phyloP scores from a whole-genome alignment of 2,113 vertebrate species.

The Erythrolamprus reginae region DNA sequence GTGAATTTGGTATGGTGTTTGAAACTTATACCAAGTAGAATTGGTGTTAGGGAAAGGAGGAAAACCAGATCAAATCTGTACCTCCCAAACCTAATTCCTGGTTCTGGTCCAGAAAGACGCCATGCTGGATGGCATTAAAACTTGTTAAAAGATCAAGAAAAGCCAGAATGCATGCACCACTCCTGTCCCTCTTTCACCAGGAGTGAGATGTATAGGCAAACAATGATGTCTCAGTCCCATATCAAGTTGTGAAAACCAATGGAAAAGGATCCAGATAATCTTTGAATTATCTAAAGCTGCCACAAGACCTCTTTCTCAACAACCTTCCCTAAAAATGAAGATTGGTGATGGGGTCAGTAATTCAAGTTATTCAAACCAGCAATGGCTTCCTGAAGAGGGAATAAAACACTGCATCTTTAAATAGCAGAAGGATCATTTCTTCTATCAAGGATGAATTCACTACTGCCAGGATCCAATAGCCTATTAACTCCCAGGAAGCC shows the following conservation, averaged over 20 bases:
- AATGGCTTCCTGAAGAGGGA: neutral
- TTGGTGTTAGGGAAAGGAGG: neutral
- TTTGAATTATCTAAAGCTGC: neutral
- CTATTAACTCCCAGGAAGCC: neutral
- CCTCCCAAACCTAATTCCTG: neutral
- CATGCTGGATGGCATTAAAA: neutral
- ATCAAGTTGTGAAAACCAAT: neutral
- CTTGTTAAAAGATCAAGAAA: neutral
- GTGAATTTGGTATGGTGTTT: neutral
- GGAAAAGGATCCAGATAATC: neutral
- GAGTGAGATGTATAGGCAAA: neutral
- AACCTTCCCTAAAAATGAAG: neutral
- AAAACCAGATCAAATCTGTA: neutral
- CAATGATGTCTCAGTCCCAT: neutral
- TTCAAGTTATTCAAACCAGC: neutral
- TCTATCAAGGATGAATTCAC: neutral
- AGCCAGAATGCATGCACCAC: neutral
- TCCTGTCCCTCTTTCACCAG: neutral
- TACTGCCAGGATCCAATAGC: neutral
- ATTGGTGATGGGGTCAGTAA: neutral
- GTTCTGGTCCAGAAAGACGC: neutral
- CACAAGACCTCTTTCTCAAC: neutral
- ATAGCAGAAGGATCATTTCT: neutral
- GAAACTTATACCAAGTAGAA: neutral
- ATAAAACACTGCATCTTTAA: neutral